Evolutionary conservation across 2,797 vertebrate species (phyloP).

Genomic region (Sebastes cheni): DNA sequence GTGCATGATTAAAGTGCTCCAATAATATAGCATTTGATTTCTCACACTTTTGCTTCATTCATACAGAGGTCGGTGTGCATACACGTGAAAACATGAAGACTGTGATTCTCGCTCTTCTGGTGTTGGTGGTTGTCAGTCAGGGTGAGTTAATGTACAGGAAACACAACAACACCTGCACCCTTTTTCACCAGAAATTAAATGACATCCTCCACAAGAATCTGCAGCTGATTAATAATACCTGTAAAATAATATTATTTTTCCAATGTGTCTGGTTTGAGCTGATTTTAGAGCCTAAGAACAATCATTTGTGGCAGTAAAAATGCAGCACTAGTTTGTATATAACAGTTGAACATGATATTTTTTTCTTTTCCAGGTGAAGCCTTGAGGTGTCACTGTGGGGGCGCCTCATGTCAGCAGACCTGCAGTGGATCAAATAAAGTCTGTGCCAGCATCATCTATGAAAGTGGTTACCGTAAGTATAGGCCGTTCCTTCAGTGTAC

Average conservation of each 20-base stretch:
- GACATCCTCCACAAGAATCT: neutral
- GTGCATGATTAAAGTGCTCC: neutral
- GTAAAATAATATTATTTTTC: neutral
- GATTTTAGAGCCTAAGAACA: neutral
- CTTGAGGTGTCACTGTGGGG: accelerated
- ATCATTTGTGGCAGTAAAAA: neutral
- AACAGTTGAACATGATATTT: neutral
- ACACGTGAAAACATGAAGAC: constrained; percentile 38
- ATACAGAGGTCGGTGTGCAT: neutral
- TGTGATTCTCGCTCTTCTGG: constrained; percentile 24
- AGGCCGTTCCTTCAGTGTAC: no score
- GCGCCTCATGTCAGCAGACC: neutral
- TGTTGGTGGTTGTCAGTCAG: constrained; percentile 36
- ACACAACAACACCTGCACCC: neutral
- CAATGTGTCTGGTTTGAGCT: neutral
- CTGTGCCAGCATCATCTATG: neutral
- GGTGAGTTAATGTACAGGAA: constrained; percentile 23
- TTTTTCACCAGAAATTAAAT: neutral
- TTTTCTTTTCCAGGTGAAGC: no score
- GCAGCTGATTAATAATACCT: neutral
- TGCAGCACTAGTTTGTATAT: neutral
- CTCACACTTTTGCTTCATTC: neutral
- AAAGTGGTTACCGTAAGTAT: neutral
- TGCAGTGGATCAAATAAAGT: accelerated
- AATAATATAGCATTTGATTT: neutral